These are phyloP conservation scores for Acanthurus tractus DNA, from an alignment of 2,797 vertebrate genomes.

Conservation along the genomic window DNA sequence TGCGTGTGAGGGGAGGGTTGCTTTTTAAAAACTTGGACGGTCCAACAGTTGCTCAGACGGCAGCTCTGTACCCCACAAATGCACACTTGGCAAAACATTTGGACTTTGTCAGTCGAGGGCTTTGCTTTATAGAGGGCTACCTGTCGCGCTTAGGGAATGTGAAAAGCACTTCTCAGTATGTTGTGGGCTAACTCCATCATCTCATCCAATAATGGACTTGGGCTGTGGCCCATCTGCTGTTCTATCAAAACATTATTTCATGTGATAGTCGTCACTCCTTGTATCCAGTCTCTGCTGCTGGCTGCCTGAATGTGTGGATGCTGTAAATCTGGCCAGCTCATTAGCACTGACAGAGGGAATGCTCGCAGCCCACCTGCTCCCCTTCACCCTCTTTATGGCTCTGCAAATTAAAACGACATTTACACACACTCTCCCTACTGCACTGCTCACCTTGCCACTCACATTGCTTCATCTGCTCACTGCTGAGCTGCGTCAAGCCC, in stretches of 20 bases:
- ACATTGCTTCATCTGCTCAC: slow-evolving; percentile 66
- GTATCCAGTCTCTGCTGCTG: slow-evolving; percentile 53
- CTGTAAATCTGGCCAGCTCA: slow-evolving; percentile 84
- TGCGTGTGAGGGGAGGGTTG: no score
- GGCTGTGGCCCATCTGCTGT: slow-evolving; percentile 73
- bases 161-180: slow-evolving; percentile 49
- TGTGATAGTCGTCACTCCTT: slow-evolving; percentile 53
- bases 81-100: slow-evolving; percentile 46
- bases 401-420: slow-evolving; percentile 86
- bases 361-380: slow-evolving; percentile 84
- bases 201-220: slow-evolving; percentile 61
- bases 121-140: slow-evolving; percentile 33
- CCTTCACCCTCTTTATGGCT: slow-evolving; percentile 84
- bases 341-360: slow-evolving; percentile 83
- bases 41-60: slow-evolving; percentile 17
- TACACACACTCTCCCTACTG: slow-evolving; percentile 65
- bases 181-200: slow-evolving; percentile 50
- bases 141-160: slow-evolving; percentile 46
- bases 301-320: slow-evolving; percentile 63
- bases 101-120: slow-evolving; percentile 26
- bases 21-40: neutral
- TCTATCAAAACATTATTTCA: slow-evolving; percentile 75
- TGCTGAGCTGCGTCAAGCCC: slow-evolving; percentile 27
- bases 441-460: slow-evolving; percentile 67
- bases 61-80: slow-evolving; percentile 13